phyloP scores from a whole-genome alignment of 2,888 invertebrate species.

The Euspilapteryx auroguttella region DNA sequence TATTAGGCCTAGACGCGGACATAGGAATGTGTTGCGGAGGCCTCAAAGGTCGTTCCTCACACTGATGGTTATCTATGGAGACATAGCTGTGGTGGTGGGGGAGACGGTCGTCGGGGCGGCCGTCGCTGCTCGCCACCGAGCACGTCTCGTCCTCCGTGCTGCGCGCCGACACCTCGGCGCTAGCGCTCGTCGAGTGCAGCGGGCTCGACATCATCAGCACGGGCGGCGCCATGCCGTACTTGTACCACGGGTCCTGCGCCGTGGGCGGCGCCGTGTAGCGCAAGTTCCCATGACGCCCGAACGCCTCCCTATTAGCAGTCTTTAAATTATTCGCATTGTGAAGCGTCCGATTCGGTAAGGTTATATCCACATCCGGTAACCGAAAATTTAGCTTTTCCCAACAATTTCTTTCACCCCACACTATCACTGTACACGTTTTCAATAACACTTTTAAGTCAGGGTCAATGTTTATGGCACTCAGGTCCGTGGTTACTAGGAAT shows the following conservation, averaged over 20 bases:
- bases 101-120: conserved; percentile 51
- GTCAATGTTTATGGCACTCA: conserved; percentile 68
- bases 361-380: conserved; percentile 75
- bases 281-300: conserved; percentile 49
- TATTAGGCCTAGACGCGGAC: conserved; percentile 39
- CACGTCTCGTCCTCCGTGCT: conserved; percentile 67
- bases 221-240: conserved; percentile 52
- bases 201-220: conserved; percentile 64
- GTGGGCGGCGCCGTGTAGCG: conserved; percentile 57
- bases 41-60: conserved; percentile 50
- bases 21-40: conserved; percentile 51
- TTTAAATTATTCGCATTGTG: conserved; percentile 52
- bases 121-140: conserved; percentile 58
- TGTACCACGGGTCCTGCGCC: conserved; percentile 55
- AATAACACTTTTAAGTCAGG: conserved; percentile 74
- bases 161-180: conserved; percentile 64
- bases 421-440: conserved; percentile 72
- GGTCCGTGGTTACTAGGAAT: conserved; percentile 55
- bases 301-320: conserved; percentile 46
- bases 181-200: conserved; percentile 60
- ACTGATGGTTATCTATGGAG: conserved; percentile 54
- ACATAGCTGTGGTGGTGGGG: conserved; percentile 63
- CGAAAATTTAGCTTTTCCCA: conserved; percentile 86
- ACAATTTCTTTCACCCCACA: conserved; percentile 83
- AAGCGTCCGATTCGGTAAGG: conserved; percentile 60